Conservation (phyloP, 2,797 vertebrate genomes). For the Enteromius treurensis region DNA sequence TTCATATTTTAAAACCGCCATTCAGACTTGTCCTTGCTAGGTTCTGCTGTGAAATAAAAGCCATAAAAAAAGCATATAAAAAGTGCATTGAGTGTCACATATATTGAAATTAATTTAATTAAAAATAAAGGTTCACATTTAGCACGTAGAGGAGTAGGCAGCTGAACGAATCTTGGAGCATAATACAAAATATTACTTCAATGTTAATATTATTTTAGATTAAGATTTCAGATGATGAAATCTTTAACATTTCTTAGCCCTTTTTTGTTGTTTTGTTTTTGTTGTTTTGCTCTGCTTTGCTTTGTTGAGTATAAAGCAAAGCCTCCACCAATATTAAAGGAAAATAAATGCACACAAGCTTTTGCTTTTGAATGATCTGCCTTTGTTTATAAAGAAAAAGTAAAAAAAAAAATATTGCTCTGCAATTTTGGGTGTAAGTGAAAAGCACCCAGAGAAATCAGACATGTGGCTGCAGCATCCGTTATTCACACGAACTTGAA, state of each 20-base stretch:
- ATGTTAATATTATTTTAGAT: background rate
- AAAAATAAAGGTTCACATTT: background rate
- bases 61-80: background rate
- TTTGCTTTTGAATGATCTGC: conserved; percentile 48
- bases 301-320: background rate
- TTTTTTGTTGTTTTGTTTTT: background rate
- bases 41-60: background rate
- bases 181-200: background rate
- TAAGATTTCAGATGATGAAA: background rate
- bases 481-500: conserved; percentile 56
- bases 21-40: conserved; percentile 26
- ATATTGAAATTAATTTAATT: background rate
- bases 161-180: background rate
- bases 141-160: background rate
- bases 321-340: background rate
- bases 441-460: conserved; percentile 52
- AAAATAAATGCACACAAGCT: background rate
- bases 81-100: background rate
- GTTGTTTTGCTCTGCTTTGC: background rate
- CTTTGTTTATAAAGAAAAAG: conserved; percentile 47
- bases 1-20: conserved; percentile 39
- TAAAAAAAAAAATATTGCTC: conserved; percentile 32
- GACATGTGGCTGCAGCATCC: conserved; percentile 57
- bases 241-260: background rate
- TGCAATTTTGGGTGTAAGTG: conserved; percentile 36